Conservation (phyloP, 2,797 vertebrate species). For the Cuculus canorus region DNA sequence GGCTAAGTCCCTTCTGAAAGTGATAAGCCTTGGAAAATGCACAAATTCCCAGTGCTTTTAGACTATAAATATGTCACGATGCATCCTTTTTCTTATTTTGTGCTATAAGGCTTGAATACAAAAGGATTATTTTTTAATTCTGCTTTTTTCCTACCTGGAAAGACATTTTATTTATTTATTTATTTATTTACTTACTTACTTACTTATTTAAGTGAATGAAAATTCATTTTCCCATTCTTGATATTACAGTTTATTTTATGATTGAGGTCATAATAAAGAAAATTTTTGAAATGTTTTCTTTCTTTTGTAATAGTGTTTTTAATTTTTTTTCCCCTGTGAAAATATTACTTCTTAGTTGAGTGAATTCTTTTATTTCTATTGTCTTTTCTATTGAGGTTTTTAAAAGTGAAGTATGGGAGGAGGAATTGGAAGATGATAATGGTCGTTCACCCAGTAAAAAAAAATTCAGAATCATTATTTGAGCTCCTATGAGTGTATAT, state of each 20-base stretch:
- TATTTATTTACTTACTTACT: neutral
- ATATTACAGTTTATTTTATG: neutral
- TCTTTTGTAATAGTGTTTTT: neutral
- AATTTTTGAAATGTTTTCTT: neutral
- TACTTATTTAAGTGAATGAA: neutral
- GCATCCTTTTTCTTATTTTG: neutral
- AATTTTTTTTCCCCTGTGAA: neutral
- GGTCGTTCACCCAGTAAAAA: neutral
- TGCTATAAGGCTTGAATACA: slow-evolving; percentile 3
- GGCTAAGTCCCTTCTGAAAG: neutral
- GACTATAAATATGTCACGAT: slow-evolving; percentile 26
- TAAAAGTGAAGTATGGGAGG: neutral
- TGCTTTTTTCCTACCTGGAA: neutral
- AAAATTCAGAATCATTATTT: neutral
- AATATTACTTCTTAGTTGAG: neutral
- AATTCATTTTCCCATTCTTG: neutral
- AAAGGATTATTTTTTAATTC: neutral
- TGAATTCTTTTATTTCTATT: neutral
- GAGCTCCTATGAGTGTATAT: neutral
- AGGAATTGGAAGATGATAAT: neutral
- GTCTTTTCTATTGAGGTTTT: neutral
- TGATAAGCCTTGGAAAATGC: neutral
- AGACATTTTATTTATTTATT: neutral
- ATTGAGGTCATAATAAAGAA: neutral
- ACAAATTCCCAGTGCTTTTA: slow-evolving; percentile 28